Conservation (phyloP, 2,888 invertebrate species). For the Philaethria dido region DNA sequence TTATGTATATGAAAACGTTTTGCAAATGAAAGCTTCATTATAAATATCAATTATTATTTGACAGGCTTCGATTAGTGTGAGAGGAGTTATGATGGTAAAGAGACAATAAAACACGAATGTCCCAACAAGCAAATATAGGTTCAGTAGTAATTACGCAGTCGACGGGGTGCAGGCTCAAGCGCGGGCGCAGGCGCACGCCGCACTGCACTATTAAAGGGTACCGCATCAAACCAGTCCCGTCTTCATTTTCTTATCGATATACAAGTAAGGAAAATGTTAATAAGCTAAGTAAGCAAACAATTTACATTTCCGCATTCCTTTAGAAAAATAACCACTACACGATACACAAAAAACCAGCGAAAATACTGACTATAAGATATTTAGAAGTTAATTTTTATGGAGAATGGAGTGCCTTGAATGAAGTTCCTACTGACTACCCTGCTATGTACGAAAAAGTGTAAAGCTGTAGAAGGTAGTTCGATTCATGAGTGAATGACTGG, state of each 20-base stretch:
- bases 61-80: background rate
- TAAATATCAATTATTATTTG: background rate
- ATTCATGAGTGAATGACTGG: too few relatives aligned
- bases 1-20: background rate
- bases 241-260: background rate
- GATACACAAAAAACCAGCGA: too few relatives aligned
- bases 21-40: background rate
- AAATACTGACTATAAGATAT: too few relatives aligned
- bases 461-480: too few relatives aligned
- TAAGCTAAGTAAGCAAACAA: background rate
- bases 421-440: too few relatives aligned
- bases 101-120: conserved; percentile 13
- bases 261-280: background rate
- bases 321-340: too few relatives aligned
- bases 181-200: conserved; percentile 35
- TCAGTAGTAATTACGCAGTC: conserved; percentile 51
- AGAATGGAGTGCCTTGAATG: too few relatives aligned
- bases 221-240: conserved; percentile 19
- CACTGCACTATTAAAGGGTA: conserved; percentile 49
- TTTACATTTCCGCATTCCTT: background rate
- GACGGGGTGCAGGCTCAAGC: conserved; percentile 43
- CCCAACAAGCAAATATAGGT: conserved; percentile 14
- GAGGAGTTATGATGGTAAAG: background rate
- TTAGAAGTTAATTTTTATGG: too few relatives aligned
- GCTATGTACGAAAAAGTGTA: too few relatives aligned